Conservation (phyloP, 2,888 invertebrate genomes). For the Tetranychus piercei region DNA sequence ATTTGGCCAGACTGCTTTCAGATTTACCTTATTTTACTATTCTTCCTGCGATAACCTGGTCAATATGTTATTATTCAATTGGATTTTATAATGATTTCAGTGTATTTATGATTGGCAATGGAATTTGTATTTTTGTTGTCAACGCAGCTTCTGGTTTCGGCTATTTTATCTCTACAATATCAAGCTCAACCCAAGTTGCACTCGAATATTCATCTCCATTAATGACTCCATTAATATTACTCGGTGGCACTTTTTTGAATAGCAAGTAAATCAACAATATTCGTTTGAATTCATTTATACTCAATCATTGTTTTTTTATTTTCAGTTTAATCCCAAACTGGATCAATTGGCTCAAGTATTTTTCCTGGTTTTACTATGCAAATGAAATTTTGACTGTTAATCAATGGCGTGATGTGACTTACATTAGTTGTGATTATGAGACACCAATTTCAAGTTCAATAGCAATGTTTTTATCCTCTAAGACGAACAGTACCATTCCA, state of each 20-base stretch:
- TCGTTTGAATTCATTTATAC: not conserved
- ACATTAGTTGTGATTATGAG: conserved; percentile 47
- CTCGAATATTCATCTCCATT: conserved; percentile 74
- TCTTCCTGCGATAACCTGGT: conserved; percentile 61
- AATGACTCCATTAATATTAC: conserved; percentile 76
- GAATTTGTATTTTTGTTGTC: not conserved
- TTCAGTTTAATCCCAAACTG: conserved; percentile 50
- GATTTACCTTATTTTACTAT: conserved; percentile 66
- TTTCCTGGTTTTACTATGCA: conserved; percentile 81
- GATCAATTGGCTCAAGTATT: conserved; percentile 63
- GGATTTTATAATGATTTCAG: conserved; percentile 5
- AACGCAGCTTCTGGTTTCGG: conserved; percentile 35
- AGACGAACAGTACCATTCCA: not conserved
- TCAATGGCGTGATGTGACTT: conserved; percentile 63
- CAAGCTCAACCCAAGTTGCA: conserved; percentile 65
- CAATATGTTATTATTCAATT: conserved; percentile 69
- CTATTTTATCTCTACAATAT: conserved; percentile 71
- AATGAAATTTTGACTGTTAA: conserved; percentile 72
- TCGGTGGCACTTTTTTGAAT: conserved; percentile 88
- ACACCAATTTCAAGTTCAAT: no score
- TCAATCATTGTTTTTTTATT: conserved; percentile 13
- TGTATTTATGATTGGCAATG: not conserved
- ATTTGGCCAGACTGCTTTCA: conserved; percentile 68
- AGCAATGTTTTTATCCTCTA: no score
- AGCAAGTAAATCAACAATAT: conserved; percentile 44